phyloP scores from a whole-genome alignment of 1,140 invertebrate species.

The Pseudobourletiella spinata region DNA sequence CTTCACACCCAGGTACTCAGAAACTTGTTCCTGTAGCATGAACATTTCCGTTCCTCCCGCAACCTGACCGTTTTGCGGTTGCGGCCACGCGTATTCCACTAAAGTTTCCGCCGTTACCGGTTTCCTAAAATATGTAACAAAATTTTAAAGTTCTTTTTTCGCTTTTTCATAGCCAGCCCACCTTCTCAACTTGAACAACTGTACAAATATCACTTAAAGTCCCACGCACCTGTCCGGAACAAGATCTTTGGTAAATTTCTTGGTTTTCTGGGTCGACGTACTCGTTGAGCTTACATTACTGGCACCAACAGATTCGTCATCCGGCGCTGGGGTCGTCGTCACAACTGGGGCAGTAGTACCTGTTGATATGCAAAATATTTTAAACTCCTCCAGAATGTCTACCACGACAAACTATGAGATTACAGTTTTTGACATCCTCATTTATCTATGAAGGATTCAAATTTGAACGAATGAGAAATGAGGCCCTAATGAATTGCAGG shows the following conservation, averaged over 20 bases:
- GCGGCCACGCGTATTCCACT: constrained; percentile 89
- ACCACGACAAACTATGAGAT: too few relatives aligned
- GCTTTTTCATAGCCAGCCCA: too few relatives aligned
- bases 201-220: too few relatives aligned
- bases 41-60: constrained; percentile 61
- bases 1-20: constrained; percentile 82
- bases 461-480: background rate
- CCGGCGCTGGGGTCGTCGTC: background rate
- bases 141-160: background rate
- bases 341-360: constrained; percentile 1
- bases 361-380: background rate
- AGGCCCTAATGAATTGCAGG: constrained; percentile 22
- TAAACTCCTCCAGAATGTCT: too few relatives aligned
- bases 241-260: constrained; percentile 29
- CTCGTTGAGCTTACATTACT: constrained; percentile 27
- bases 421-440: too few relatives aligned
- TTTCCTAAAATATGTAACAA: constrained; percentile 34
- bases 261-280: constrained; percentile 12
- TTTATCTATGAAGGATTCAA: too few relatives aligned
- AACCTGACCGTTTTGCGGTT: constrained; percentile 37
- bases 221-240: constrained; percentile 31
- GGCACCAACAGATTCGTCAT: constrained; percentile 23
- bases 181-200: too few relatives aligned
- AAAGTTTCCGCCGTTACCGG: constrained; percentile 75
- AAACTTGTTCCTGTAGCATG: constrained; percentile 87